A percentile compares a stretch with the other conserved stretches of the same genome.
Evolutionary conservation across 2,888 invertebrate genomes (phyloP).

Genomic region (Hanleya hanleyi): DNA sequence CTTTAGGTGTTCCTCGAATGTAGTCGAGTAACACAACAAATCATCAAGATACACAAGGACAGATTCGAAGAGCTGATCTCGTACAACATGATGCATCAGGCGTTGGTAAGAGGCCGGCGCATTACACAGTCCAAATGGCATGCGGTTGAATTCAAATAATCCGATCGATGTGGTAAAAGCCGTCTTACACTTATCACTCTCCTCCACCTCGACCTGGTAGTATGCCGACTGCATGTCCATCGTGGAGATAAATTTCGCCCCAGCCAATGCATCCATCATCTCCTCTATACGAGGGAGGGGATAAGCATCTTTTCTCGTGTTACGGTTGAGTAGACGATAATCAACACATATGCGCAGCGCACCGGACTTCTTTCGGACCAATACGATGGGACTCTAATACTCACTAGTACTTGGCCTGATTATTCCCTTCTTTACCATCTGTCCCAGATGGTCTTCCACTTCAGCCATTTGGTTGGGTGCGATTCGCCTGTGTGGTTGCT

Average conservation of each 20-base stretch:
- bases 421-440: constrained; percentile 5
- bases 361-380: constrained; percentile 19
- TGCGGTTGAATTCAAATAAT: constrained; percentile 12
- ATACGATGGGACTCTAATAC: constrained; percentile 19
- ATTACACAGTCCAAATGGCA: constrained; percentile 21
- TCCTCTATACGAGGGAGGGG: constrained; percentile 20
- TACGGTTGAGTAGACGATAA: constrained; percentile 13
- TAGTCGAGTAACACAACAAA: background rate
- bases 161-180: constrained; percentile 11
- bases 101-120: constrained; percentile 2
- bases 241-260: constrained; percentile 1
- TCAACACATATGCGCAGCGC: constrained; percentile 16
- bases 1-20: background rate
- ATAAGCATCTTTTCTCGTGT: constrained; percentile 15
- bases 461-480: background rate
- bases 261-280: constrained; percentile 8
- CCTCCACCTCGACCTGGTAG: constrained; percentile 15
- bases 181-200: constrained; percentile 13
- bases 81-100: background rate
- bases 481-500: background rate
- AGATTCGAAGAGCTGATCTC: background rate
- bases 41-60: constrained; percentile 3
- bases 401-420: constrained; percentile 9
- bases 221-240: constrained; percentile 21
- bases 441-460: background rate